Base-by-base conservation (phyloP, 2,888 invertebrate genomes). In the Plagiodera versicolora region DNA sequence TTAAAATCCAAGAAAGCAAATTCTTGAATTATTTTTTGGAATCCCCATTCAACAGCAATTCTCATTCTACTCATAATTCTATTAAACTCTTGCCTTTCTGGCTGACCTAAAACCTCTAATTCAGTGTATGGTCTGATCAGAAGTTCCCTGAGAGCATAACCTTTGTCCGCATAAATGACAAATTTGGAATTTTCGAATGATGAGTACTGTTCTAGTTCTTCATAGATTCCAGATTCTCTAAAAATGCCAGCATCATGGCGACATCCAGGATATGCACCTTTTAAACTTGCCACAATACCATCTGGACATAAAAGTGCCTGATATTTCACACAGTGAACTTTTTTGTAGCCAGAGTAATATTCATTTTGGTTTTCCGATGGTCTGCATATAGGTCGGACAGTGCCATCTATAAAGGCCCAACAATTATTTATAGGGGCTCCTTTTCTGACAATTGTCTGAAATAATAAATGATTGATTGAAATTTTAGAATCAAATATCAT, bases 261-360 rank as follows among this genome's bases (percentile, higher is more conserved):
- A 45, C n/a, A 18, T 28, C 57, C 45, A 57, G 51, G 57, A 30
- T 57, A 57, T 17, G 57, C 57, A 18, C 44, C 49, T 39, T 56
- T 56, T 17, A 56, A 16, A 32, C 45, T 56, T 14, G 50, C 14
- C 19, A 50, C 17, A 50, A 50, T 50, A 30, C 64, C 62, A 64
- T 64, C 65, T 35, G 65, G 66, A 28, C 56, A 57, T 56, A 66
- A 30, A 18, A 64, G 52, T 9, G 67, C 64, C 50, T 67, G 66
- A 30, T 56, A 66, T 53, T 64, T 58, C n/a, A 65, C 48, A 48
- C 62, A 66, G 48, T 66, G 64, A 16, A 19, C 19, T 19, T 58
- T 48, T 39, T 63, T 66, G 47, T 63, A 62, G 10, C 65, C 63
- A 32, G 60, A 60, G 56, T 58, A 66, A 60, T 66, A 61, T 32